A percentile compares a stretch with the other conserved stretches of the same genome.
These are phyloP conservation scores for Megaustenia siamemsis DNA, from an alignment of 2,888 invertebrate genomes.

Conservation along the genomic window DNA sequence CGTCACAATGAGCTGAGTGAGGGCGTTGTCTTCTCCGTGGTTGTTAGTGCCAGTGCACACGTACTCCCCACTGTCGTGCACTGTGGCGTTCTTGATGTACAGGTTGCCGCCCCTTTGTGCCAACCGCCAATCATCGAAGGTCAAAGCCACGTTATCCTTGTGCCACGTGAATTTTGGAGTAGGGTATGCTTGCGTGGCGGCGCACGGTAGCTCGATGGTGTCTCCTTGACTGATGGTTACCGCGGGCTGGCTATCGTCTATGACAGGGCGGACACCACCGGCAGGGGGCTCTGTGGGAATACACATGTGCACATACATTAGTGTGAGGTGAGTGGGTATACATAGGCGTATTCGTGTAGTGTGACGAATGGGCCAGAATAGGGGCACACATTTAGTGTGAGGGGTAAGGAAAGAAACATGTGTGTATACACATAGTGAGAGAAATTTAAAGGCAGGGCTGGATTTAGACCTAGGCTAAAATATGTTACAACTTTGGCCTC, in stretches of 20 bases:
- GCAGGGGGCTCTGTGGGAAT: conserved; percentile 69
- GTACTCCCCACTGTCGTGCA: conserved; percentile 92
- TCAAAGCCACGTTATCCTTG: conserved; percentile 61
- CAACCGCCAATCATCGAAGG: conserved; percentile 85
- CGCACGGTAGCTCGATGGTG: conserved; percentile 87
- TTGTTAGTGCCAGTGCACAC: conserved; percentile 94
- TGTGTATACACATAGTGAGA: too few species aligned
- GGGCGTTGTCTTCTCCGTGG: conserved; percentile 89
- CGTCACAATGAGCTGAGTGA: conserved; percentile 88
- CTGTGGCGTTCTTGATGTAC: conserved; percentile 92
- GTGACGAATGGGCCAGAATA: too few species aligned
- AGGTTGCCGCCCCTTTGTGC: conserved; percentile 95
- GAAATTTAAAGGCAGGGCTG: too few species aligned
- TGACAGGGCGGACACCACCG: conserved; percentile 65
- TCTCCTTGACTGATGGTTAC: conserved; percentile 83
- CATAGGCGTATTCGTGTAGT: too few species aligned
- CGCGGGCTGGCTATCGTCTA: conserved; percentile 63
- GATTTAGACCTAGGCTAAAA: too few species aligned
- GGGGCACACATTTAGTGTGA: too few species aligned
- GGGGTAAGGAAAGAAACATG: too few species aligned
- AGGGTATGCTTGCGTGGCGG: conserved; percentile 88
- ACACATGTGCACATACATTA: not conserved
- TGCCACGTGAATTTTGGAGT: conserved; percentile 84
- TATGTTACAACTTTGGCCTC: too few species aligned
- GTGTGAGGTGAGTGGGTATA: too few species aligned